A percentile compares a stretch with the other conserved stretches of the same genome.
Conservation (phyloP, 2,888 invertebrate genomes). For the Syritta pipiens region DNA sequence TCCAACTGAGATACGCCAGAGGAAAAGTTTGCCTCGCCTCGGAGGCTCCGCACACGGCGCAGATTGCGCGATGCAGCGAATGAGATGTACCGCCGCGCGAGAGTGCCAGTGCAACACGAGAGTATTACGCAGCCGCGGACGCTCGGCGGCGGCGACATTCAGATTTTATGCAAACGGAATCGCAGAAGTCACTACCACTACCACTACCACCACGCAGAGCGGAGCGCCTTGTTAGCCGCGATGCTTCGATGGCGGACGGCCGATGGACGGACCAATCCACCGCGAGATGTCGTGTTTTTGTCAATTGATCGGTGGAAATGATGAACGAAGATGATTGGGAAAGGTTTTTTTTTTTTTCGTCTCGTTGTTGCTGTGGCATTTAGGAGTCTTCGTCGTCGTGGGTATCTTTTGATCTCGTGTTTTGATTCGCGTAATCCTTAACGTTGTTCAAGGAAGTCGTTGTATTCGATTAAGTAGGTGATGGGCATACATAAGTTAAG, state of each 20-base stretch:
- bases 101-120: background rate
- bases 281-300: conserved; percentile 50
- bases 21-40: conserved; percentile 23
- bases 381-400: background rate
- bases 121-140: conserved; percentile 32
- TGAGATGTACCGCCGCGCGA: conserved; percentile 50
- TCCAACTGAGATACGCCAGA: conserved; percentile 57
- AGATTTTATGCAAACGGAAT: conserved; percentile 60
- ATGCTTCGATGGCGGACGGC: conserved; percentile 32
- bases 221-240: background rate
- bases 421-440: conserved; percentile 9
- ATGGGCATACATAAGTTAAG: background rate
- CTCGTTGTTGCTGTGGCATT: background rate
- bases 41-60: conserved; percentile 18
- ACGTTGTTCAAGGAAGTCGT: background rate
- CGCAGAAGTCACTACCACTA: conserved; percentile 49
- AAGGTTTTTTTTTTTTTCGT: conserved; percentile 22
- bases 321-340: conserved; percentile 45
- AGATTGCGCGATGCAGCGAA: conserved; percentile 23
- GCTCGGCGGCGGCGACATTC: conserved; percentile 49
- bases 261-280: conserved; percentile 55
- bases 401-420: conserved; percentile 18
- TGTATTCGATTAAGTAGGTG: conserved; percentile 1
- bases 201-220: background rate
- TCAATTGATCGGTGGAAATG: conserved; percentile 41